Evolutionary conservation across 2,797 vertebrate species (phyloP), one percentile per base, ranked within the genome.

Genomic region (Rhinogobio ventralis): DNA sequence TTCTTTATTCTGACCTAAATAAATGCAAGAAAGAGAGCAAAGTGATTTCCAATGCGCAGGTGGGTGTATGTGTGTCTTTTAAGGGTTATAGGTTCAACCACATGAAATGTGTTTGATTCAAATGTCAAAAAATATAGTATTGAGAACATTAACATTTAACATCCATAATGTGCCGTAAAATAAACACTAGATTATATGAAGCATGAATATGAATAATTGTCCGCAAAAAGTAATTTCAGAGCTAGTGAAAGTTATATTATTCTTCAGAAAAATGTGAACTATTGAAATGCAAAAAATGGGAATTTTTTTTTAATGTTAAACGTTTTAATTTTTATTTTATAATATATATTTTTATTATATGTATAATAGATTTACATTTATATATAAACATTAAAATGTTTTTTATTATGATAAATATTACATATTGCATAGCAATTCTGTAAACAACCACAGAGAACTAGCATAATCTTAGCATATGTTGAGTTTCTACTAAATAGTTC

Each of bases 1-100:
- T 60, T 57, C 36, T 55, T 57, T 42, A 5, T 80, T 69, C 64
- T 82, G 80, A 82, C 68, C 80, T 73, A 82, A 72, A 82, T 82
- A 82, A 57, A 30, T 57, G 10, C 39, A 72, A 72, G 53, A 82
- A 72, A 60, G 25, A 33, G 5, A 71, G 67, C 30, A 19, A 79
- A 69, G 39, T 13, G 8, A 39, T 81, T 69, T 69, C 19, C n/a
- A n/a, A 45, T 64, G 53, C 7, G 28, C 39, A 15, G 19, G 57
- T 86, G n/a, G 39, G 25, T 74, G 79, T 60, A 23, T 66, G 11
- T n/a, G 20, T 60, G 79, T 68, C 30, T 42, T 25, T 42, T 19
- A 20, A 20, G 72, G 73, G 79, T 79, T 85, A 53, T 20, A 73
- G 5, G 62, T n/a, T 71, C 36, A 79, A 25, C 33, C 4, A 20